Evolutionary conservation across 2,797 vertebrate genomes (phyloP), one percentile per base, ranked within the genome.

Genomic region (Arctocebus calabarensis): DNA sequence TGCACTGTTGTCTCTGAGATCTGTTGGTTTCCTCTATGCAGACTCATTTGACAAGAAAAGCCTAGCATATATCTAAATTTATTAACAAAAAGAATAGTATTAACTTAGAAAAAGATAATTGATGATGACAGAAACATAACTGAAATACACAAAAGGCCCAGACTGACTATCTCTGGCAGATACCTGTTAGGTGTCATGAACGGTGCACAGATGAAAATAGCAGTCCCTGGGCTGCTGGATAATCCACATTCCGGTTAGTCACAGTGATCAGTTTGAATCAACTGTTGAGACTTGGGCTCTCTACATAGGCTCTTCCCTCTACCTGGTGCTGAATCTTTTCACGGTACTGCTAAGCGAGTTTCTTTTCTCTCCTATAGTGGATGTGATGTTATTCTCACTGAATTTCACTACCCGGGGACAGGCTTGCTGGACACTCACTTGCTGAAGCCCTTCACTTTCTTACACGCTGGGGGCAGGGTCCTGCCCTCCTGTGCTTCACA

Each of bases 41-140:
- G 61, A 77, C 9, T n/a, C 84, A 90, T 23, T 78, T 84, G 75
- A 55, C 59, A 84, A 95, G 75, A 84, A 94, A 95, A 66, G n/a
- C 37, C 52, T 84, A 55, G n/a, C 81, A 55, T 32, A 34, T 73
- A 70, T 40, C 83, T n/a, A 94, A 96, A 88, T 48, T 89, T 48
- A 88, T 48, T 87, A 73, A 79, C 52, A 61, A 81, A 94, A 94
- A 90, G 23, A 94, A 84, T 55, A 77, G 0, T 45, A 89, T 91
- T 94, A 4, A 82, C 27, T 88, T 87, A 40, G 68, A 34, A 91
- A 94, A 94, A 71, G 19, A 70, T 61, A 81, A 71, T 37, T 81
- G 37, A 84, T 34, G 55, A 57, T 11, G 82, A 11, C 7, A 92
- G n/a, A 34, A 77, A 83, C 77, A 19, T 20, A 88, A 23, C n/a